Base-by-base conservation (phyloP, 2,797 vertebrate genomes). In the Remorina albescens region DNA sequence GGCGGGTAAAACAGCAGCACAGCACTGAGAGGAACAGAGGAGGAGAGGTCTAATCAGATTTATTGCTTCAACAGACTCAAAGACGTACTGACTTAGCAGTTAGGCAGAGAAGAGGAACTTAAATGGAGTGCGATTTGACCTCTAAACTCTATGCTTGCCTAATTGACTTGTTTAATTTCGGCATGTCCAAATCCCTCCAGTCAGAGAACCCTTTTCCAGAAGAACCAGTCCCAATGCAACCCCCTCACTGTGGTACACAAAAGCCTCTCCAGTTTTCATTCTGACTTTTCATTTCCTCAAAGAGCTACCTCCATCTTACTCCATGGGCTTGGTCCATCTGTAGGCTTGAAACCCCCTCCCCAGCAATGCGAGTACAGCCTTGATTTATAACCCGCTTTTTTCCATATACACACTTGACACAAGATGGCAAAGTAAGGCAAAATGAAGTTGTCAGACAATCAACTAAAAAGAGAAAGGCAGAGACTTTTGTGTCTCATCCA, bases 111-210 rank as follows among this genome's bases (percentile, higher is more conserved):
- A 72, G 74, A 73, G 74, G 61, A 81, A 85, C 78, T 87, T 88
- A 81, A 87, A 90, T 89, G 83, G 87, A 88, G 75, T 78, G 72
- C 16, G 78, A 76, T 81, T 84, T 88, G 90, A 92, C 90, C 89
- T 90, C 83, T 85, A 87, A 90, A 90, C 88, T 89, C 84, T 83
- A 66, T 71, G 77, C 85, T 88, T 71, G 85, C 79, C 84, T 92
- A 94, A 92, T 93, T 93, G 90, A 89, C 76, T 92, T 82, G 76
- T 93, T 92, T 93, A 84, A 91, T 91, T 91, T 92, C 76, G 82
- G 78, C 85, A 78, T 85, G 81, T 86, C 81, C 78, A 78, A 83
- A 82, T 91, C 83, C 86, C 88, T 90, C 81, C 74, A 81, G 87
- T 87, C 74, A 73, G 76, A 81, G 76, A 78, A 64, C 71, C 76